These are phyloP conservation scores for Margarornis squamiger DNA, from an alignment of 2,797 vertebrate species.

Conservation along the genomic window DNA sequence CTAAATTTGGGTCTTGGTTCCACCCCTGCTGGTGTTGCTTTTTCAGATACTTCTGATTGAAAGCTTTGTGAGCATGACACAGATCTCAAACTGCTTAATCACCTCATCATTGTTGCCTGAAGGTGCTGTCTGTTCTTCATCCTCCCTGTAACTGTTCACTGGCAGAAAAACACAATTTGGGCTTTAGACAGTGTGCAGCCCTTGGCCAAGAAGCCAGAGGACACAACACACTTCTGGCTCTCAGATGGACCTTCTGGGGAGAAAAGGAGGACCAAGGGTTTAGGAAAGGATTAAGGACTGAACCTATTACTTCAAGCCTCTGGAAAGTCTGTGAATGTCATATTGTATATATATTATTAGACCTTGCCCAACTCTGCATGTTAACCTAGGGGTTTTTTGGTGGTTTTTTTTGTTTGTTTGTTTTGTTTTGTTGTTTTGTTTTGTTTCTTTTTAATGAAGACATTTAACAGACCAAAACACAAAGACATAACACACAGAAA, in stretches of 20 bases:
- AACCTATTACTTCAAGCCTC: background rate
- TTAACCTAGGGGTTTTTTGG: background rate
- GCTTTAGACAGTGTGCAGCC: background rate
- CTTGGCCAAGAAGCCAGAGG: background rate
- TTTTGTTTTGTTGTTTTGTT: no score
- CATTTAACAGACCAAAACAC: background rate
- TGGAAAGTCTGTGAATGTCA: background rate
- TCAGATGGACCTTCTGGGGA: background rate
- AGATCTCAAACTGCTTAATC: conserved; percentile 86
- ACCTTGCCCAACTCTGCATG: background rate
- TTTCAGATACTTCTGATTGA: conserved; percentile 46
- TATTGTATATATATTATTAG: background rate
- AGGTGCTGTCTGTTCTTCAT: conserved; percentile 75
- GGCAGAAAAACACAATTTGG: conserved; percentile 12
- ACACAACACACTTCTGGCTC: background rate
- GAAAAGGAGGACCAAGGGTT: background rate
- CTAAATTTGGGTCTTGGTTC: conserved; percentile 73
- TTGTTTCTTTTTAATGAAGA: background rate
- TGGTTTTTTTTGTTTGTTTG: no score
- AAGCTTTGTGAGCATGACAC: conserved; percentile 85
- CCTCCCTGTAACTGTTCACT: conserved; percentile 80
- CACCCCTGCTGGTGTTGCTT: conserved; percentile 34
- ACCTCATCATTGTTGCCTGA: conserved; percentile 83
- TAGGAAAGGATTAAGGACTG: background rate
- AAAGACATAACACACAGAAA: background rate